Base-by-base conservation (phyloP, 2,113 vertebrate species). In the Marcusenius ussheri region DNA sequence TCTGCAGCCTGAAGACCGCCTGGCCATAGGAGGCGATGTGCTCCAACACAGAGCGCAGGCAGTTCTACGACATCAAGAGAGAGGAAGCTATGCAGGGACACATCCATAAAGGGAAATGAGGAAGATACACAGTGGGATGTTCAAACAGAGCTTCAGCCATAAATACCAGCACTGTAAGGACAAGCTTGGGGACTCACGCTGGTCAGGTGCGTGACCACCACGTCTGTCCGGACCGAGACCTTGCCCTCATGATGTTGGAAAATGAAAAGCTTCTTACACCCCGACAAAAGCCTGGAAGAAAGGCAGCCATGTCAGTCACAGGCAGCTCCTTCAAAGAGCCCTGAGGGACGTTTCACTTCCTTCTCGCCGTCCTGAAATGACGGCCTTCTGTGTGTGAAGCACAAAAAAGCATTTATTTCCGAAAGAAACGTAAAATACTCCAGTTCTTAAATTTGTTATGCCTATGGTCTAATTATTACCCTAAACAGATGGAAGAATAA, bases 191-290 rank as follows among this genome's bases (percentile, higher is more conserved):
- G 66, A 96, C 98, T 96, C 94, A 99, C 98, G 35, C 97, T 96
- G 21, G 98, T 99, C 93, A 99, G 96, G 93, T 99, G 98, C 91
- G 98, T 98, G 53, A 99, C 97, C 83, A 97, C 96, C 86, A 99
- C 97, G 83, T 98, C 97, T 87, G 95, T 97, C 93, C 97, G 96
- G 50, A 99, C 98, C 2, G 96, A 96, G 88, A 99, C 95, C 92
- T 99, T 99, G 19, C 98, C 98, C 5, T 99, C 98, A 31, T 96
- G 96, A 90, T 97, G 93, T 90, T 98, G 98, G 95, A 99, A 99
- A 93, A 99, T 97, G 91, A 98, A 99, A 91, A 98, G 97, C 87
- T 97, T 99, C 94, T 98, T 98, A 35, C 99, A 97, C 13, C 98
- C 98, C 80, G 98, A 99, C 90, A 99, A 96, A 88, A 99, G 96